Percentiles rank a stretch among this genome's conserved stretches.
Evolutionary conservation across 2,113 vertebrate species (phyloP).

Genomic region (Puntigrus tetrazona): DNA sequence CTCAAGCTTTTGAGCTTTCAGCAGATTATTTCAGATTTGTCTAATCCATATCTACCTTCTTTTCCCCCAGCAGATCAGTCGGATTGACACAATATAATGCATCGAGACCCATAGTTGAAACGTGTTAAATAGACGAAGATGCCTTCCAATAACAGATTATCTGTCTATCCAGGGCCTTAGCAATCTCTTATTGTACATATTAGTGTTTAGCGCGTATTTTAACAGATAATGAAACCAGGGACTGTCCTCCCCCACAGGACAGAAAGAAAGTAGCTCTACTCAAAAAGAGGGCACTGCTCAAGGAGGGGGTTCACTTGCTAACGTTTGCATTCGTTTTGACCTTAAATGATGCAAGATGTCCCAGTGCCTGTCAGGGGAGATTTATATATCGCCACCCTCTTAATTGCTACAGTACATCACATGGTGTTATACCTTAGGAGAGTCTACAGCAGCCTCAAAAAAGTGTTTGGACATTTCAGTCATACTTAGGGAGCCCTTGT

Average conservation of each 20-base stretch:
- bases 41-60: constrained; percentile 50
- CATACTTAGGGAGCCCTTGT: not conserved
- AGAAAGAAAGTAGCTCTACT: constrained; percentile 21
- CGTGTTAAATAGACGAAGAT: constrained; percentile 49
- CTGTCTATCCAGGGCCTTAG: constrained; percentile 40
- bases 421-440: not conserved
- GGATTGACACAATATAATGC: constrained; percentile 52
- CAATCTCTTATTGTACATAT: constrained; percentile 40
- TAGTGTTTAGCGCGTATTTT: constrained; percentile 16
- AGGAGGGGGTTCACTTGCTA: not conserved
- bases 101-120: constrained; percentile 41
- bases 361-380: not conserved
- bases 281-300: not conserved
- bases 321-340: constrained; percentile 7
- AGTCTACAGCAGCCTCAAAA: not conserved
- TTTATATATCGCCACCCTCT: not conserved
- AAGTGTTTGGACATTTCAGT: not conserved
- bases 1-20: constrained; percentile 37
- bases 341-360: constrained; percentile 13
- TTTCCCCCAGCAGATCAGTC: constrained; percentile 34
- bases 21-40: constrained; percentile 51
- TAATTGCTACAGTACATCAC: constrained; percentile 2
- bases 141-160: constrained; percentile 52
- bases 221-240: constrained; percentile 32
- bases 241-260: constrained; percentile 25